Evolutionary conservation across 1,140 invertebrate genomes (phyloP), one percentile per base, ranked within the genome.

Genomic region (Caenorhabditis briggsae): DNA sequence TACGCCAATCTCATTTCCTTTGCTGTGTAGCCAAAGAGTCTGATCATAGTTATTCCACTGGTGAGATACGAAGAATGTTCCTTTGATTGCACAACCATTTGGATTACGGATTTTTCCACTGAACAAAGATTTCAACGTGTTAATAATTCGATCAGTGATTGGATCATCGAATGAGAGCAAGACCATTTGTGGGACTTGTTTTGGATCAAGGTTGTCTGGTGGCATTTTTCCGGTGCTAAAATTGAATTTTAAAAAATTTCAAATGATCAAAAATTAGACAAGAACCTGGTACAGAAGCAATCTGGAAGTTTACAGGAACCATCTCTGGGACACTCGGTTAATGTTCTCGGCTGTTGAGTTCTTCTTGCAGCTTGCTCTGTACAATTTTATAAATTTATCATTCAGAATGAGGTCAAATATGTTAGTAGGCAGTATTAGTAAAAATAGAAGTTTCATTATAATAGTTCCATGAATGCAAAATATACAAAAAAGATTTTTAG

Each of bases 41-140:
- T 97, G 96, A 1, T 96, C 97, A 93, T 98, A 98, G 93, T 99
- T 98, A 90, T 96, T 97, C 93, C 97, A 98, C 92, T 98, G 97
- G 94, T 98, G 97, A 0, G 97, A 98, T n/a, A 98, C 95, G 93
- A 99, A 99, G 95, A 96, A 98, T 20, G 97, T 98, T 82, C 96
- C 95, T 93, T 97, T 97, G 92, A 99, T 98, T 90, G 97, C 95
- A 93, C 97, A 99, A 53, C 97, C 96, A 85, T 91, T 91, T 14
- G 91, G 90, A 59, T 92, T 92, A 11, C 78, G 46, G 43, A 86
- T 70, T 20, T 82, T 86, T 82, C 91, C 90, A 86, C 88, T 86
- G 84, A 91, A 91, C 16, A 91, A 18, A 25, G 89, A 87, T 46
- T 91, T 91, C 61, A 89, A 89, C 12, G 88, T 86, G 56, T 92